A percentile compares a stretch with the other conserved stretches of the same genome.
Evolutionary conservation across 2,888 invertebrate genomes (phyloP).

Genomic region (Villa cingulata): DNA sequence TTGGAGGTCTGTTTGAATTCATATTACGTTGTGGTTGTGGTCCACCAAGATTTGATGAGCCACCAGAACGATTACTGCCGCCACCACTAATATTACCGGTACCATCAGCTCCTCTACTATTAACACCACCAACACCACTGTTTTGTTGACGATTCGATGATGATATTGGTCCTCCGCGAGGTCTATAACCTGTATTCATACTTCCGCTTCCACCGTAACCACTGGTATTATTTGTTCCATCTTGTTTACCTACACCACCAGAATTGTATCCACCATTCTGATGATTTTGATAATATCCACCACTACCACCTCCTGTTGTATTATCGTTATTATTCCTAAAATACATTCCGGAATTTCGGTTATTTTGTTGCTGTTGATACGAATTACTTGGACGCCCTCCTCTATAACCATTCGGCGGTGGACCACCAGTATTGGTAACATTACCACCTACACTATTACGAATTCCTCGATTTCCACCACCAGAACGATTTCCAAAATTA

Average conservation of each 20-base stretch:
- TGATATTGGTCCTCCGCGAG: conserved; percentile 8
- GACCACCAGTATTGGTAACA: conserved; percentile 9
- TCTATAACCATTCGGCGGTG: conserved; percentile 10
- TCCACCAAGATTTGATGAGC: too few relatives aligned
- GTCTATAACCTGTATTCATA: conserved; percentile 12
- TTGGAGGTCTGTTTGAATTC: conserved; percentile 13
- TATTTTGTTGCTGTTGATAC: conserved; percentile 12
- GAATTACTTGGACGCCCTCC: conserved; percentile 13
- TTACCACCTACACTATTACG: conserved; percentile 14
- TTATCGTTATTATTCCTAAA: conserved; percentile 11
- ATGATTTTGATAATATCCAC: background rate
- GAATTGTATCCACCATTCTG: conserved; percentile 8
- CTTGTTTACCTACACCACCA: conserved; percentile 2
- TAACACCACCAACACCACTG: conserved; percentile 9
- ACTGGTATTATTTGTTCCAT: conserved; percentile 13
- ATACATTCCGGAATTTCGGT: conserved; percentile 11
- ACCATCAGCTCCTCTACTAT: conserved; percentile 14
- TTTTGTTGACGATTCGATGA: conserved; percentile 1
- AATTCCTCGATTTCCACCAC: conserved; percentile 15
- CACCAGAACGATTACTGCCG: conserved; percentile 3
- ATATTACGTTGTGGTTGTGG: background rate
- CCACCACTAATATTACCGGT: conserved; percentile 23
- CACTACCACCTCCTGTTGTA: background rate
- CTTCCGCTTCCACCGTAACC: conserved; percentile 12
- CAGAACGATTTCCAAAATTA: conserved; percentile 11